A percentile compares a stretch with the other conserved stretches of the same genome.
Conservation (phyloP, 2,113 vertebrate species). For the Spea bombifrons region DNA sequence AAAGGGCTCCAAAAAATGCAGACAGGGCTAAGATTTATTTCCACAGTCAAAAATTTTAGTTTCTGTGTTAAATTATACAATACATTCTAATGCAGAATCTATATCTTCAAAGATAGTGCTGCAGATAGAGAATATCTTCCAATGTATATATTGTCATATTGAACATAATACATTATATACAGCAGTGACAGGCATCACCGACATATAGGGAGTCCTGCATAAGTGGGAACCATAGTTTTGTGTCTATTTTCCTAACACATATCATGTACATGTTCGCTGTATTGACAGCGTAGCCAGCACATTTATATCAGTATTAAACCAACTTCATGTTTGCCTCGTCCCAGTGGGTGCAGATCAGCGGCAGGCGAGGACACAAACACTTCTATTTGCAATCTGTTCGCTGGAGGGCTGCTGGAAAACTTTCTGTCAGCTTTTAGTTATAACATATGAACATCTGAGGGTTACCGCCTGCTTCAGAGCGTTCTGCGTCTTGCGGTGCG, state of each 20-base stretch:
- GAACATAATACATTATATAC: background rate
- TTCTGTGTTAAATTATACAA: no score
- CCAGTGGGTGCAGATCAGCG: slow-evolving; percentile 38
- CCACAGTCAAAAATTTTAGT: no score
- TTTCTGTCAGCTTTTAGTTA: slow-evolving; percentile 49
- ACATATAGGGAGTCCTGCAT: background rate
- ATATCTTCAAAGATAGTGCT: no score
- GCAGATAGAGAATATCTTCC: no score
- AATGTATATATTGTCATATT: no score
- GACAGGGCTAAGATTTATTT: no score
- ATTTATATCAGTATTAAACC: slow-evolving; percentile 33
- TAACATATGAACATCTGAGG: slow-evolving; percentile 47
- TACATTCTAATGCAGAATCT: no score
- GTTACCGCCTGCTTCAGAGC: slow-evolving; percentile 45
- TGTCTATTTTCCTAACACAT: background rate
- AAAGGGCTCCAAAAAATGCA: no score
- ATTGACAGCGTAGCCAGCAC: slow-evolving; percentile 33
- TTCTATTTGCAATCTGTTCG: slow-evolving; percentile 48
- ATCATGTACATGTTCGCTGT: slow-evolving; percentile 13
- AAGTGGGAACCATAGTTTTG: background rate
- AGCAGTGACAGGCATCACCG: no score
- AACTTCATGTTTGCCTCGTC: slow-evolving; percentile 32
- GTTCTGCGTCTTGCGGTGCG: slow-evolving; percentile 40
- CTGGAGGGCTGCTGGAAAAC: slow-evolving; percentile 48
- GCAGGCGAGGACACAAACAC: slow-evolving; percentile 36